Conservation (phyloP, 2,113 vertebrate species). For the Gulo gulo region DNA sequence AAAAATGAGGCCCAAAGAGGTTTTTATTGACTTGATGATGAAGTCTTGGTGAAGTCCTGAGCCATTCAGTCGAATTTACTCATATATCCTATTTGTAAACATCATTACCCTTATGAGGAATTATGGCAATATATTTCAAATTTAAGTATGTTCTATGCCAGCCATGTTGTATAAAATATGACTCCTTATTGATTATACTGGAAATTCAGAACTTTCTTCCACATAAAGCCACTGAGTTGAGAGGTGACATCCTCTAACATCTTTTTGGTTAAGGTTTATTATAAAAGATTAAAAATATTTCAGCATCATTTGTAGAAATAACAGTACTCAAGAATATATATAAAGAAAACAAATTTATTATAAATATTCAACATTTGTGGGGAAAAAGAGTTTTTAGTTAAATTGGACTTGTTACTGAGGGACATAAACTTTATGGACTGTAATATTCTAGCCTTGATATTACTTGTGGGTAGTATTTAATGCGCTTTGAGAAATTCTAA, state of each 20-base stretch:
- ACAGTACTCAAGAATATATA: background rate
- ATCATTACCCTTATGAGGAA: background rate
- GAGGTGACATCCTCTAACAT: background rate
- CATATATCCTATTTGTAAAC: background rate
- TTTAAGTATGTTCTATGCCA: background rate
- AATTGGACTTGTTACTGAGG: conserved; percentile 48
- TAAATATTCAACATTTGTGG: background rate
- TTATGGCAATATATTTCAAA: background rate
- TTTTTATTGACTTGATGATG: background rate
- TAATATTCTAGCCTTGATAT: conserved; percentile 62
- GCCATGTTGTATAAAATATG: background rate
- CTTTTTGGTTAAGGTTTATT: background rate
- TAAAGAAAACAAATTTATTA: background rate
- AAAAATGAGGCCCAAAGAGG: background rate
- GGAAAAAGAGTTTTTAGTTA: background rate
- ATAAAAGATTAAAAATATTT: background rate
- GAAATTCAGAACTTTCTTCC: background rate
- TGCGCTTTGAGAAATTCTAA: conserved; percentile 54
- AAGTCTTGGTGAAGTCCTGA: background rate
- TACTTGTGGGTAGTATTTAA: conserved; percentile 25
- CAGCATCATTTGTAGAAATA: background rate
- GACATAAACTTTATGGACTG: conserved; percentile 50
- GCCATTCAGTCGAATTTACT: accelerated
- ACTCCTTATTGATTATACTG: background rate
- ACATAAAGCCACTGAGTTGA: background rate